phyloP scores from a whole-genome alignment of 2,113 vertebrate species.

The Dissostichus mawsoni region DNA sequence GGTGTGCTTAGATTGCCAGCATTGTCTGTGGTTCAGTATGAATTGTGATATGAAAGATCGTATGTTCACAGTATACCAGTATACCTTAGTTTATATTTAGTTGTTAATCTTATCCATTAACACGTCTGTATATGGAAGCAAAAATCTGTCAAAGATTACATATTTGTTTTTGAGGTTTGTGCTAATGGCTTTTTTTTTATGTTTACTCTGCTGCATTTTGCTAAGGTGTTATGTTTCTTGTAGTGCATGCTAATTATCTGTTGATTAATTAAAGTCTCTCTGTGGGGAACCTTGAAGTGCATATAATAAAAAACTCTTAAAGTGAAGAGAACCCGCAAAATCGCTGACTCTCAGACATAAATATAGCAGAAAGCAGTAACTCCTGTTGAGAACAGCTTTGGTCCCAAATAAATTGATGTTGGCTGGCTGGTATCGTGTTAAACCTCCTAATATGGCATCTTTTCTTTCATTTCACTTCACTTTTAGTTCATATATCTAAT shows the following conservation, averaged over 20 bases:
- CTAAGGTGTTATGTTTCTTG: constrained; percentile 38
- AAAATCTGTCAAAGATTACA: neutral
- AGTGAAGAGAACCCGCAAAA: constrained; percentile 19
- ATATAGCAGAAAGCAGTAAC: constrained; percentile 17
- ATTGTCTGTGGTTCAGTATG: neutral
- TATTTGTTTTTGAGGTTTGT: constrained; percentile 21
- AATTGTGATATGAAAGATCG: neutral
- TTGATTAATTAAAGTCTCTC: constrained; percentile 55
- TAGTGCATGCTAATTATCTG: constrained; percentile 41
- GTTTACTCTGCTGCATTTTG: constrained; percentile 44
- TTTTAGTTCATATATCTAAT: neutral
- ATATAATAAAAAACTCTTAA: constrained; percentile 51
- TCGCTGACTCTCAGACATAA: constrained; percentile 20
- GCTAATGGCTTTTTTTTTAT: constrained; percentile 38
- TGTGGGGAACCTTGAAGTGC: constrained; percentile 44
- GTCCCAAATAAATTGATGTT: constrained; percentile 14
- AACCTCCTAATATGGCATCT: constrained; percentile 14
- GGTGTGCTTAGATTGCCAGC: neutral
- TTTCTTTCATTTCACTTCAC: constrained; percentile 24
- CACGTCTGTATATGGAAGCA: neutral
- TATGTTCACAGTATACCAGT: neutral
- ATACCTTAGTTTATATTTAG: neutral
- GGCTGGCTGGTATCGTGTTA: neutral
- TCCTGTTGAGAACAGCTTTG: constrained; percentile 23
- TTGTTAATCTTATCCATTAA: constrained; percentile 17